These are phyloP conservation scores for Chaetophractus vellerosus DNA, from an alignment of 2,797 vertebrate species.

Conservation along the genomic window DNA sequence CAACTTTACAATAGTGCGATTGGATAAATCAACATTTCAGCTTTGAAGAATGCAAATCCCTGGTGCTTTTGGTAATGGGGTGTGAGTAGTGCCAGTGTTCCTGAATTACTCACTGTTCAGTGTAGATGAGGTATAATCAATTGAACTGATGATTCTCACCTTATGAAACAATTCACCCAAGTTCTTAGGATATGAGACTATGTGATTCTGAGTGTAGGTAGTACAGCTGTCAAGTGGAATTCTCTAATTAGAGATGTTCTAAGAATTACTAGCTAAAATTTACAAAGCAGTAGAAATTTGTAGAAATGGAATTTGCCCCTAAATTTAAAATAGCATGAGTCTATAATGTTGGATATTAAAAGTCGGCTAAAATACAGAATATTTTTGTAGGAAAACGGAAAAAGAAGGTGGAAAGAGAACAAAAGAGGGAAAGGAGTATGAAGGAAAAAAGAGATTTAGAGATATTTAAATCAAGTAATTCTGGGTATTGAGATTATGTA, in stretches of 20 bases:
- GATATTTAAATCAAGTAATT: neutral
- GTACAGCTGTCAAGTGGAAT: neutral
- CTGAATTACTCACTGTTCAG: neutral
- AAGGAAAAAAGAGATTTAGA: neutral
- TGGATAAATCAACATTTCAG: neutral
- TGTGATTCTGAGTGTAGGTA: neutral
- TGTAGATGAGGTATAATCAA: neutral
- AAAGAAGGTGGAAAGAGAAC: neutral
- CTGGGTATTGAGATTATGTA: neutral
- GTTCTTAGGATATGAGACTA: neutral
- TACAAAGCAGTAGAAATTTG: neutral
- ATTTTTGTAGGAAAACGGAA: neutral
- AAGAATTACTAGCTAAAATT: constrained; percentile 23
- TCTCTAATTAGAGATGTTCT: neutral
- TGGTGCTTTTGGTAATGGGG: neutral
- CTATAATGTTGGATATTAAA: neutral
- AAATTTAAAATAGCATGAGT: neutral
- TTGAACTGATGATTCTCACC: neutral
- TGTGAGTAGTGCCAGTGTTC: neutral
- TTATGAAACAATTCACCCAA: neutral
- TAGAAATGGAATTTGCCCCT: constrained; percentile 6
- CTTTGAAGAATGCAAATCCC: neutral
- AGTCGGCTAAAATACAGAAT: neutral
- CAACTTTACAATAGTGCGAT: neutral
- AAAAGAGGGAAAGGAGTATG: neutral